phyloP scores from a whole-genome alignment of 2,797 vertebrate genomes.

The Pseudomugil gertrudae region DNA sequence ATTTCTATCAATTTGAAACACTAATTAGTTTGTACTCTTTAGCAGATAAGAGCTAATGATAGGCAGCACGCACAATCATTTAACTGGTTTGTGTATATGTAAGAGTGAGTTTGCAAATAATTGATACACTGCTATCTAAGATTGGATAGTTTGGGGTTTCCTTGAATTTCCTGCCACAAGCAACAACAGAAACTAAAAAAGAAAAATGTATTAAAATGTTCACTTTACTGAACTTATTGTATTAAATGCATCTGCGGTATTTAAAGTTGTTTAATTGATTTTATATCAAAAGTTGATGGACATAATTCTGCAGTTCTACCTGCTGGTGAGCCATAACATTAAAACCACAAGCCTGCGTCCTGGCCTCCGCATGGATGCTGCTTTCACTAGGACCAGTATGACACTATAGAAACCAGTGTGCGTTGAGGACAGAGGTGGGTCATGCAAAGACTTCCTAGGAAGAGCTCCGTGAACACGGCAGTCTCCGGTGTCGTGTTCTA shows the following conservation, averaged over 20 bases:
- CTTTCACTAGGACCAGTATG: too few species aligned
- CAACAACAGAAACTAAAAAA: neutral
- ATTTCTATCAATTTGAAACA: conserved; percentile 32
- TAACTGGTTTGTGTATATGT: conserved; percentile 4
- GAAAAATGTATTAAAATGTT: neutral
- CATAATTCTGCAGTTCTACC: too few species aligned
- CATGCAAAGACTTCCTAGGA: too few species aligned
- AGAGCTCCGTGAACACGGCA: too few species aligned
- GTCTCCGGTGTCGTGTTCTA: too few species aligned
- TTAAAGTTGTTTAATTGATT: too few species aligned
- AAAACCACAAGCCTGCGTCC: neutral
- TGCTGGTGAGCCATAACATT: neutral
- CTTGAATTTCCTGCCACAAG: neutral
- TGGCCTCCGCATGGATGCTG: too few species aligned
- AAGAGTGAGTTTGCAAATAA: neutral
- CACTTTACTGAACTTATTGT: neutral
- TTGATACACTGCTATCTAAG: neutral
- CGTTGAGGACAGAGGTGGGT: too few species aligned
- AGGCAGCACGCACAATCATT: conserved; percentile 2
- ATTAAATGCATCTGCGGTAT: neutral
- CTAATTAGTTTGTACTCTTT: conserved; percentile 47
- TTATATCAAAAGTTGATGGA: too few species aligned
- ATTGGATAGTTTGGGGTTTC: neutral
- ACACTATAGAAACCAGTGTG: too few species aligned
- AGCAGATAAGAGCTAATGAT: conserved; percentile 33